Evolutionary conservation across 2,797 vertebrate genomes (phyloP), one percentile per base, ranked within the genome.

Genomic region (Petrocephalus schoutedeni): DNA sequence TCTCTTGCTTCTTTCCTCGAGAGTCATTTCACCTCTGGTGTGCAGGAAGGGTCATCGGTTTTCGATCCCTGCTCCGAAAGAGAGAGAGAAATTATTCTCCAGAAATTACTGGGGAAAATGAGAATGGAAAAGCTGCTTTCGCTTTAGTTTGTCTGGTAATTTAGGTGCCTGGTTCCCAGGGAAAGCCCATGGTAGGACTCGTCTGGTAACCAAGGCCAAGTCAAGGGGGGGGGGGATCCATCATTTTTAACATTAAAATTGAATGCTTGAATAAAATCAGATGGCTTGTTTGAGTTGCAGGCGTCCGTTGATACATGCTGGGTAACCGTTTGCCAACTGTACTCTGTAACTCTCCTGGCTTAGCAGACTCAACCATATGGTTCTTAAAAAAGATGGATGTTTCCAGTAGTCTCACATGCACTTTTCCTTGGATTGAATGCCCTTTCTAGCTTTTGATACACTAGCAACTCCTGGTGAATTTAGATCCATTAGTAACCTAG

Each of bases 21-120:
- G 93, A 92, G 91, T 93, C 93, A 93, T 93, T 92, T 93, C 92
- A 93, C 92, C 92, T 94, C 91, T 88, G 88, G 77, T 8, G 56
- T 54, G 0, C 89, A 87, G 90, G 91, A 89, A 92, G 93, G 92
- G 93, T 92, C 91, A 93, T 89, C 91, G 91, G 91, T 87, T 88
- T 71, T 90, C 91, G 91, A 51, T 80, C 67, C 19, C 93, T 90
- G 84, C 8, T 91, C 89, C 88, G 77, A 82, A 9, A 41, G 74
- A 51, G 36, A 51, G 41, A 51, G 41, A 82, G 16, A 51, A 9
- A 19, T 23, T 32, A 59, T 59, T 86, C 28, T 41, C 53, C 82
- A 54, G 51, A 41, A 86, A 86, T 86, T 86, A 59, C 56, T 23
- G 9, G 16, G 56, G 84, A 86, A 58, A 86, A 59, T 86, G 58